Evolutionary conservation across 2,113 vertebrate species (phyloP), one percentile per base, ranked within the genome.

Genomic region (Sylvilagus bachmani): DNA sequence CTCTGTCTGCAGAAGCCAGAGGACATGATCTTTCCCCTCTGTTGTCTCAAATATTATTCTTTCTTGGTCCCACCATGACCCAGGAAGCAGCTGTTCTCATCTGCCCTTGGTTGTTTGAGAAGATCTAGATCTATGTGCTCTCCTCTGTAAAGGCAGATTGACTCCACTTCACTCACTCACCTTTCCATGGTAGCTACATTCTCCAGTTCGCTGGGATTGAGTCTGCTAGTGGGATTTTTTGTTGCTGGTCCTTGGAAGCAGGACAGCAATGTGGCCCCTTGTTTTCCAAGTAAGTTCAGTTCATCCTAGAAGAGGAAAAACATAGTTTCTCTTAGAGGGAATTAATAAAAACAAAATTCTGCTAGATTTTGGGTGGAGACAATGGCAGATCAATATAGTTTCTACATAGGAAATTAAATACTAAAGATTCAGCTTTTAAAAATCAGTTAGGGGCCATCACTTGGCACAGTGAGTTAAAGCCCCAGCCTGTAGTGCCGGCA

Each of bases 121-220:
- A 44, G 14, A 44, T 22, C 2, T 14, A 33, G 17, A 7, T 84
- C 51, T 70, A 62, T 1, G 24, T 13, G 27, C 19, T 38, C 25
- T n/a, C 36, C 70, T 74, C 67, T 51, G 21, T 51, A 64, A 83
- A 71, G 38, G 8, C n/a, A 85, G 61, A 49, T 53, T 64, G 61
- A 49, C 44, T 64, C 21, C 5, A 29, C 4, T 4, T 44, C n/a
- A n/a, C 94, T 64, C 86, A 96, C 98, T 96, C 62, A 99, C 99
- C 99, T 99, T 97, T 99, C 99, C 84, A 99, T 98, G 0, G 99
- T 99, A 85, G 98, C 98, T 80, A 99, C 98, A 93, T 99, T 99
- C 96, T 99, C 99, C 93, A 98, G 94, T 96, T 99, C 99, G 73
- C 99, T 99, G 22, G 98, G 98, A 92, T 99, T 99, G 78, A 99